Evolutionary conservation across 2,888 invertebrate species (phyloP), one percentile per base, ranked within the genome.

Genomic region (Aphidoletes aphidimyza): DNA sequence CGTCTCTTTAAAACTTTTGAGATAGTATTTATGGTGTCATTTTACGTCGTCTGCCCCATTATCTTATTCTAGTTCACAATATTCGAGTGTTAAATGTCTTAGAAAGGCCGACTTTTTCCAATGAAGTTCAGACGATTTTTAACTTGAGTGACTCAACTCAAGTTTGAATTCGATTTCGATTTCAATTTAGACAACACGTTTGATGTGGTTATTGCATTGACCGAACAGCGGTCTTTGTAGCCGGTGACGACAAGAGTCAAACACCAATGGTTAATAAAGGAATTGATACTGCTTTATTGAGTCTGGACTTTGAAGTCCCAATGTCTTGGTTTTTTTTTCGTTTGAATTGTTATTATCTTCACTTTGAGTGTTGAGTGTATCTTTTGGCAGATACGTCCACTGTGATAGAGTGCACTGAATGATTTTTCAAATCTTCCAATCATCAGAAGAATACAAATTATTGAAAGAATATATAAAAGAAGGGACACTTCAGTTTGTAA

Each of bases 11-110:
- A 69, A 69, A 69, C 69, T 30, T 30, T 5, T 30, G 30, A 9
- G 69, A 69, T 30, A 69, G 30, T 69, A 69, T 69, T 69, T 30
- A 69, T 69, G 69, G 69, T 69, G 69, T 69, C 69, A 69, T 69
- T 14, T 69, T 69, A 30, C 69, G 54, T 22, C 22, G 69, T 69
- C 69, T 69, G 69, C 14, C 17, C 69, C 34, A 2, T 54, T 22
- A 22, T 54, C 26, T 54, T 54, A 22, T 26, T 26, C 26, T 54
- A 3, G 54, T 22, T 54, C 54, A 22, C n/a, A 47, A 47, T 22
- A 54, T 22, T 54, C 22, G 5, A 54, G 22, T 22, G 54, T 22
- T 5, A 19, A 54, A n/a, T n/a, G n/a, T n/a, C n/a, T n/a, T n/a
- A n/a, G n/a, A n/a, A n/a, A n/a, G n/a, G n/a, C n/a, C n/a, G n/a